Evolutionary conservation across 1,140 invertebrate species (phyloP).

Genomic region (Aphelenchoides avenae): DNA sequence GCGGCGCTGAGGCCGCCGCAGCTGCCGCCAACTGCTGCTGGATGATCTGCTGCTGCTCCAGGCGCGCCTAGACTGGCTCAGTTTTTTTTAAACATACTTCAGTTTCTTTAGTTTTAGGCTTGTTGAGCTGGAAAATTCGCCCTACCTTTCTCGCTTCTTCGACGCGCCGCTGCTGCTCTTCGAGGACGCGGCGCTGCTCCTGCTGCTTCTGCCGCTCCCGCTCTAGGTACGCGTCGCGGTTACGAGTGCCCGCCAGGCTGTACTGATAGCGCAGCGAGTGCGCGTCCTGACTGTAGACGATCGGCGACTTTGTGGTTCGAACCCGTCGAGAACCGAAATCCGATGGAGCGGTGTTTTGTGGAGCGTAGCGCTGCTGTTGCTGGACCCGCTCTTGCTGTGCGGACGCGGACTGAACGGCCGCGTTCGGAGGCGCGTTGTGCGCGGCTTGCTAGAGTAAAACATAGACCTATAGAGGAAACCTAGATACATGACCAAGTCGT

Average conservation of each 20-base stretch:
- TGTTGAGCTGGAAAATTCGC: no score
- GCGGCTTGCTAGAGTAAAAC: no score
- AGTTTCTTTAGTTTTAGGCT: no score
- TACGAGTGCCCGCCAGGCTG: background rate
- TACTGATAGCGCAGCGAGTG: constrained; percentile 11
- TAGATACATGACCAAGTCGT: background rate
- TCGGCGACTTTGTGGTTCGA: background rate
- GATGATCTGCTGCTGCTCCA: no score
- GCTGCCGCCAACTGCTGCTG: no score
- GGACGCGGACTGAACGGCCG: background rate
- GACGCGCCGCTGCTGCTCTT: no score
- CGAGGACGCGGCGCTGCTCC: no score
- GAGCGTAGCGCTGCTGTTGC: background rate
- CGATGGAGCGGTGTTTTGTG: background rate
- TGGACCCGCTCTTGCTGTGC: background rate
- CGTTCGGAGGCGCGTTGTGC: background rate
- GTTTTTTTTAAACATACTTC: no score
- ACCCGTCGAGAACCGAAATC: no score
- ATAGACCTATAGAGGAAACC: background rate
- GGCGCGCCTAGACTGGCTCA: no score
- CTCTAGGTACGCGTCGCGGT: background rate
- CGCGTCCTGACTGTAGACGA: constrained; percentile 10
- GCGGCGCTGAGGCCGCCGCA: no score
- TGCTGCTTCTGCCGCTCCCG: constrained; percentile 13
- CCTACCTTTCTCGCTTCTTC: no score